A percentile compares a stretch with the other conserved stretches of the same genome.
Conservation (phyloP, 2,113 vertebrate genomes). For the Pseudolaguvia tuberculata region DNA sequence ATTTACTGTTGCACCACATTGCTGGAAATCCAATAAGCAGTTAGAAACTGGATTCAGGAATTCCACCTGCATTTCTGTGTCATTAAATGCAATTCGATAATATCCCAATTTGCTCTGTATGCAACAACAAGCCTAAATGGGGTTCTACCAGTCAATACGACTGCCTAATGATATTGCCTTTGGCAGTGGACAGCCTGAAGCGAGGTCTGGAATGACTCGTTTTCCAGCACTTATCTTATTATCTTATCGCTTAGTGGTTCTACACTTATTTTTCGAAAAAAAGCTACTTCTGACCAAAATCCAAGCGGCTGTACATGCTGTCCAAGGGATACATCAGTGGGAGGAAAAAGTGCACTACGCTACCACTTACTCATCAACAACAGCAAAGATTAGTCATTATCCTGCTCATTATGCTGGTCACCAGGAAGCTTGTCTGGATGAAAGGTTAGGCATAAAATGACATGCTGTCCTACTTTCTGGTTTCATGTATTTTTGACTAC, state of each 20-base stretch:
- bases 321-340: conserved; percentile 27
- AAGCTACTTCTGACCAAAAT: conserved; percentile 24
- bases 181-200: background rate
- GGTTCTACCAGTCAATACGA: background rate
- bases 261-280: conserved; percentile 16
- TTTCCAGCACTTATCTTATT: conserved; percentile 1
- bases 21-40: too few species aligned
- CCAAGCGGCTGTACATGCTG: conserved; percentile 11
- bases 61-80: background rate
- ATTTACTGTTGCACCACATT: too few species aligned
- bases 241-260: conserved; percentile 25
- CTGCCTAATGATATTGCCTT: conserved; percentile 2
- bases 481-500: too few species aligned
- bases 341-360: conserved; percentile 28
- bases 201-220: conserved; percentile 28
- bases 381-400: conserved; percentile 31
- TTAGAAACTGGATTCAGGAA: background rate
- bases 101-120: background rate
- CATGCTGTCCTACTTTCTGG: background rate
- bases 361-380: conserved; percentile 38
- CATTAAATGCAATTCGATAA: background rate
- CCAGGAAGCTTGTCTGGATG: background rate
- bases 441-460: background rate
- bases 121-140: background rate
- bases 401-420: conserved; percentile 1